Evolutionary conservation across 2,888 invertebrate genomes (phyloP), one percentile per base, ranked within the genome.

Genomic region (Spilarctia lutea): DNA sequence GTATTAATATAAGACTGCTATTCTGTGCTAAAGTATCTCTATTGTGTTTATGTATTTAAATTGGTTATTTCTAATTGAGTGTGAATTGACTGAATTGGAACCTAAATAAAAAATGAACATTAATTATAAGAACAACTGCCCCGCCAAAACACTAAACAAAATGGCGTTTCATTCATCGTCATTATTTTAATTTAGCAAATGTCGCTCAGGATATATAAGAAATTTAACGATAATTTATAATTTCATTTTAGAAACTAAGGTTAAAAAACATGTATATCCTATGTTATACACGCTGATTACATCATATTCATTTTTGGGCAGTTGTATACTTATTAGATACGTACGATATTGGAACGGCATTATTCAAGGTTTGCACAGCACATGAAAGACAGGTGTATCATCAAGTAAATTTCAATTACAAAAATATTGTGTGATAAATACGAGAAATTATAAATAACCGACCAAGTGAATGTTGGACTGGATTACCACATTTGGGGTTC

Each of bases 1-100:
- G 88, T 96, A 96, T 87, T 94, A 88, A 86, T 70, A 24, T 45
- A 77, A 82, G 66, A 81, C 75, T 78, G 74, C 70, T 71, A 77
- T 71, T 77, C 69, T 79, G 71, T 56, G 63, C 74, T 76, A 69
- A 73, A 65, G 27, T 65, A 66, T 68, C 67, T 74, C 11, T 72
- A 70, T 70, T 63, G 39, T 60, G 68, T 72, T 71, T 56, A 73
- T 68, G 27, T 42, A 45, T 39, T n/a, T 27, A 68, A 68, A 7
- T 68, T 68, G 76, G 45, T 73, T 72, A 45, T 42, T 60, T 45
- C 33, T 72, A 70, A 66, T 68, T 74, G 66, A 66, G 75, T 73
- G 72, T 56, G 18, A 68, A 65, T 66, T 74, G 35, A 65, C 30
- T 72, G 74, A 65, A 71, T 68, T 72, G n/a, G 33, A n/a, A n/a